phyloP scores from a whole-genome alignment of 2,797 vertebrate genomes.

The Sylvilagus floridanus region DNA sequence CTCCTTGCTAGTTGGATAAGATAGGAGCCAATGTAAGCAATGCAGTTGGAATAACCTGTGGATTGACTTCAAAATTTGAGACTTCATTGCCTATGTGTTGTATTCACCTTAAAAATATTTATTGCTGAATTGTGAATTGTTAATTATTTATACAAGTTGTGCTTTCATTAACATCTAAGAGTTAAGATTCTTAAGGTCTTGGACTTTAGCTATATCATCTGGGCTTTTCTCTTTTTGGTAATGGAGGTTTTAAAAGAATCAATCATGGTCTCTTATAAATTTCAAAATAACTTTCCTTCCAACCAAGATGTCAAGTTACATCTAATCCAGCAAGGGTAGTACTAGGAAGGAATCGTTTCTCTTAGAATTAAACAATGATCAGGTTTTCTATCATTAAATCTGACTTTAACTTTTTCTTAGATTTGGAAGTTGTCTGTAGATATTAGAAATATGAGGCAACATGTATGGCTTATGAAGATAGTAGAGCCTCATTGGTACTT shows the following conservation, averaged over 20 bases:
- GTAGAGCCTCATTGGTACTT: conserved; percentile 51
- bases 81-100: neutral
- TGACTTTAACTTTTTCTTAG: neutral
- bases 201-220: neutral
- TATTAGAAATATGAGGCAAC: conserved; percentile 7
- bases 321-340: neutral
- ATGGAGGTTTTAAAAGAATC: conserved; percentile 4
- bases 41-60: neutral
- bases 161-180: neutral
- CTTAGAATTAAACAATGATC: neutral
- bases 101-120: neutral
- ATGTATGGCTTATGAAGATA: conserved; percentile 9
- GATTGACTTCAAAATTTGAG: neutral
- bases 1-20: neutral
- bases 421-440: conserved; percentile 51
- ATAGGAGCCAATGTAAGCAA: neutral
- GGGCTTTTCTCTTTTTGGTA: neutral
- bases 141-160: conserved; percentile 22
- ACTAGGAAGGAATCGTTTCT: neutral
- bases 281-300: conserved; percentile 56
- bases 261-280: neutral
- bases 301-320: neutral
- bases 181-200: neutral
- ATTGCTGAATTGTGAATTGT: neutral
- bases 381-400: too few species aligned